A percentile compares a stretch with the other conserved stretches of the same genome.
phyloP scores from a whole-genome alignment of 2,113 vertebrate genomes.

The Dascyllus trimaculatus region DNA sequence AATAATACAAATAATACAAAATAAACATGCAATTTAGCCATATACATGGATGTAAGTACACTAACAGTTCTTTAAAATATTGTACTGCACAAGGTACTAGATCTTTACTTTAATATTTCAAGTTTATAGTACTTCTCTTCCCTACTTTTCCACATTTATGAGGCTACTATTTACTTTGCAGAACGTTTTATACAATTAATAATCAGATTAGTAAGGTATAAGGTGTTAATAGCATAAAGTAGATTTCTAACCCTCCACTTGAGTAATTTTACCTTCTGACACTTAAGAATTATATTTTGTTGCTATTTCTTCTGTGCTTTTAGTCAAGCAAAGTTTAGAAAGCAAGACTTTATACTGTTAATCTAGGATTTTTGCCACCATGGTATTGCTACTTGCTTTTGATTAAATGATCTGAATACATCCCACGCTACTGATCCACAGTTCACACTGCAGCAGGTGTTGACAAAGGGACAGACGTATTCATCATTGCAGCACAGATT shows the following conservation, averaged over 20 bases:
- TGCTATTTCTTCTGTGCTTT: neutral
- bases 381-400: neutral
- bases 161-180: too few species aligned
- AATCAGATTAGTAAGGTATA: too few species aligned
- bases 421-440: neutral
- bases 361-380: neutral
- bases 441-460: conserved; percentile 23
- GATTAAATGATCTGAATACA: conserved; percentile 1
- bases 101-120: too few species aligned
- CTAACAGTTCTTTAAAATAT: neutral
- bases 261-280: too few species aligned
- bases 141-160: neutral
- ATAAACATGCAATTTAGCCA: too few species aligned
- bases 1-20: too few species aligned
- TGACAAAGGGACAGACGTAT: conserved; percentile 30
- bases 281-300: too few species aligned
- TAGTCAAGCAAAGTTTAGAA: neutral
- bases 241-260: too few species aligned
- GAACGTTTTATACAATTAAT: too few species aligned
- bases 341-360: neutral
- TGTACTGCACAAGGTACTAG: too few species aligned
- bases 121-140: neutral
- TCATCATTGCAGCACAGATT: conserved; percentile 42
- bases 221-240: too few species aligned
- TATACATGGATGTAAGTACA: neutral